These are phyloP conservation scores for Cheilosia impressa DNA, from an alignment of 2,888 invertebrate species.

Conservation along the genomic window DNA sequence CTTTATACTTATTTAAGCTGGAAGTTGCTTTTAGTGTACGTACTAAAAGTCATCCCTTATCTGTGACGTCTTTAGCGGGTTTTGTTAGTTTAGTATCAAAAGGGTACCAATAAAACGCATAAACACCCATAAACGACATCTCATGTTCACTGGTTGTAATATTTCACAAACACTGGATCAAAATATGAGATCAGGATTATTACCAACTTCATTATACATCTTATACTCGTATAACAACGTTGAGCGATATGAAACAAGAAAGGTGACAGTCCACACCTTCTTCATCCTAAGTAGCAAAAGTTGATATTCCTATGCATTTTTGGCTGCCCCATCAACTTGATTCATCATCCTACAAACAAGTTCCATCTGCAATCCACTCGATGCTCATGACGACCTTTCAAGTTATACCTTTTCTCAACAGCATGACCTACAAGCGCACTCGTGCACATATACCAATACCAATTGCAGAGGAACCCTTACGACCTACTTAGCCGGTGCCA, in stretches of 20 bases:
- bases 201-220: background rate
- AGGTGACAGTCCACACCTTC: slow-evolving; percentile 13
- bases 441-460: background rate
- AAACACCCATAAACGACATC: too few relatives aligned
- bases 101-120: too few relatives aligned
- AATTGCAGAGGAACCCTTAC: background rate
- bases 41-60: too few relatives aligned
- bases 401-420: slow-evolving; percentile 13
- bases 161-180: background rate
- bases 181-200: slow-evolving; percentile 3
- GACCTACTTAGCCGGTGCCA: background rate
- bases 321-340: background rate
- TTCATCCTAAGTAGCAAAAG: background rate
- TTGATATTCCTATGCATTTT: background rate
- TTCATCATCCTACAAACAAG: slow-evolving; percentile 3
- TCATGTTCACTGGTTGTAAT: background rate
- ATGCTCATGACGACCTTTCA: slow-evolving; percentile 16
- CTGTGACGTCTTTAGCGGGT: too few relatives aligned
- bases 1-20: too few relatives aligned
- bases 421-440: slow-evolving; percentile 28
- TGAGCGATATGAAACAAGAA: background rate
- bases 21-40: too few relatives aligned
- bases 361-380: slow-evolving; percentile 1
- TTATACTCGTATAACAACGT: slow-evolving; percentile 1
- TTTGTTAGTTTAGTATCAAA: too few relatives aligned